Evolutionary conservation across 2,113 vertebrate genomes (phyloP).

Genomic region (Protobothrops mucrosquamatus): DNA sequence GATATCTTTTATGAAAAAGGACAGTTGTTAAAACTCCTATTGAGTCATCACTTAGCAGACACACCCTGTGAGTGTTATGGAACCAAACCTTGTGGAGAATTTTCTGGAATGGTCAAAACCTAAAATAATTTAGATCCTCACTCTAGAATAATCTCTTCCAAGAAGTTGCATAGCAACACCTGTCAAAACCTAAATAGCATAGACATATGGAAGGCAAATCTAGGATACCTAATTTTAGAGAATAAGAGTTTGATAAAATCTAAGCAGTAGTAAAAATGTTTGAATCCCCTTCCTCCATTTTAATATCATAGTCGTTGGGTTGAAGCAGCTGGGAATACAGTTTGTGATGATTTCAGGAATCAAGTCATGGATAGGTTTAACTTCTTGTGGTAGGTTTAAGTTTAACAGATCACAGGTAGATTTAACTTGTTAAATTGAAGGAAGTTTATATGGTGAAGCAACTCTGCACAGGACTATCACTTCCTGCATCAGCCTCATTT

Average conservation of each 20-base stretch:
- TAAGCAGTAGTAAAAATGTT: neutral
- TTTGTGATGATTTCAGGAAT: neutral
- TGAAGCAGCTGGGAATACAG: neutral
- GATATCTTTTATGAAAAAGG: neutral
- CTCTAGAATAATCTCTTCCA: neutral
- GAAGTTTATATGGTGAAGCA: neutral
- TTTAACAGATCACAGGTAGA: neutral
- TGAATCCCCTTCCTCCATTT: neutral
- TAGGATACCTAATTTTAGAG: neutral
- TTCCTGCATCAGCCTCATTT: neutral
- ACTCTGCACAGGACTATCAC: neutral
- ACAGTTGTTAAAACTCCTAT: neutral
- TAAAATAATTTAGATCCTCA: neutral
- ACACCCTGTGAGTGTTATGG: neutral
- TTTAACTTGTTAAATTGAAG: neutral
- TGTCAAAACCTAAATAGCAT: neutral
- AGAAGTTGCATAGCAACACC: neutral
- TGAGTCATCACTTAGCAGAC: neutral
- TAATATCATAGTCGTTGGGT: neutral
- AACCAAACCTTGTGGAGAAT: neutral
- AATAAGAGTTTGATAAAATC: neutral
- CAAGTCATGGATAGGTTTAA: neutral
- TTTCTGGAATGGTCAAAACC: neutral
- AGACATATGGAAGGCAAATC: neutral
- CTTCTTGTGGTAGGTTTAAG: neutral